phyloP scores from a whole-genome alignment of 2,797 vertebrate genomes.

The Gastrophryne carolinensis region DNA sequence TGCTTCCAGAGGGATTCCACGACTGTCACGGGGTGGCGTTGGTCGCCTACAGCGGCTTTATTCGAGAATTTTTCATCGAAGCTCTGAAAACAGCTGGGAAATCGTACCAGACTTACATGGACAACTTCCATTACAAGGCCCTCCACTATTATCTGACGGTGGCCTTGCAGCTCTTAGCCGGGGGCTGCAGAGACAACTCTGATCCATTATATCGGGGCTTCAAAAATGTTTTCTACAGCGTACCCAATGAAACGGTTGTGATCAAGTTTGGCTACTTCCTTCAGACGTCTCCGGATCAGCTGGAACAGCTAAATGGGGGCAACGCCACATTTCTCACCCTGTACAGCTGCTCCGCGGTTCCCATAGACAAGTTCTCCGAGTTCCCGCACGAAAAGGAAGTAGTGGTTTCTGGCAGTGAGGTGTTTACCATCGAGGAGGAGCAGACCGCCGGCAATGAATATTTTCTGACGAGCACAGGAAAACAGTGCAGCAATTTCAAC shows the following conservation, averaged over 20 bases:
- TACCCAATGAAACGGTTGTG: not conserved
- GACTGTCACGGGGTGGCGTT: not conserved
- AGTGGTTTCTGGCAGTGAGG: slow-evolving; percentile 11
- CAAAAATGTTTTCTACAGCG: not conserved
- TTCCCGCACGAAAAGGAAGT: not conserved
- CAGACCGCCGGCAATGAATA: not conserved
- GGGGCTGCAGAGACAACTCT: not conserved
- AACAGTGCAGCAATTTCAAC: slow-evolving; percentile 58
- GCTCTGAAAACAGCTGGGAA: not conserved
- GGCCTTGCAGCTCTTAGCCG: slow-evolving; percentile 12
- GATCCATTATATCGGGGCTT: not conserved
- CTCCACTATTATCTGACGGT: slow-evolving; percentile 44
- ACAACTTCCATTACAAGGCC: slow-evolving; percentile 26
- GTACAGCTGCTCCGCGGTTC: not conserved
- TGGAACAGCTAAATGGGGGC: not conserved
- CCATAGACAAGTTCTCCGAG: not conserved
- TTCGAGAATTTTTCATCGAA: not conserved
- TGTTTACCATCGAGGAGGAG: not conserved
- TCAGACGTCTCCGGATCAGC: not conserved
- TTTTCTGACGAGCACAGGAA: slow-evolving; percentile 53
- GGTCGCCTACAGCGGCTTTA: not conserved
- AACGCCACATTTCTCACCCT: slow-evolving; percentile 3
- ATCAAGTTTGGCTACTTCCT: slow-evolving; percentile 31
- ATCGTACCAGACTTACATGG: not conserved
- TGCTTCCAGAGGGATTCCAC: not conserved